Percentiles rank a stretch among this genome's conserved stretches.
These are phyloP conservation scores for Euura lappo DNA, from an alignment of 1,140 invertebrate species.

Conservation along the genomic window DNA sequence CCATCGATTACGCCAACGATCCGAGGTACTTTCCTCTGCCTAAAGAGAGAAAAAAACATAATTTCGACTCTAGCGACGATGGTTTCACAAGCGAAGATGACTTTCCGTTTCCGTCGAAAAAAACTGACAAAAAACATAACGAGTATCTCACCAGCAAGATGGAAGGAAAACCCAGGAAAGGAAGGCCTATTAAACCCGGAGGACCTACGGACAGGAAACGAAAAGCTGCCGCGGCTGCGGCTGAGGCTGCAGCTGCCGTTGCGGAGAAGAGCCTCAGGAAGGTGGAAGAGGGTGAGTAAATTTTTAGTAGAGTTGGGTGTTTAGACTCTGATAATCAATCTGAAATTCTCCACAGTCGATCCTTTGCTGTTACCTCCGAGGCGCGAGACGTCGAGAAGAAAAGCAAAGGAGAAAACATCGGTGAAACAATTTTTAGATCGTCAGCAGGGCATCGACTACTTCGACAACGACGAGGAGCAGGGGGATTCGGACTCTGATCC, in stretches of 20 bases:
- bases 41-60: slow-evolving; percentile 71
- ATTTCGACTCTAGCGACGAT: slow-evolving; percentile 72
- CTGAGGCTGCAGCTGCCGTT: slow-evolving; percentile 49
- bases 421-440: slow-evolving; percentile 52
- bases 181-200: slow-evolving; percentile 55
- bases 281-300: slow-evolving; percentile 39
- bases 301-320: background rate
- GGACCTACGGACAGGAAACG: slow-evolving; percentile 59
- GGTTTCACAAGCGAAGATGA: slow-evolving; percentile 70
- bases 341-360: slow-evolving; percentile 43
- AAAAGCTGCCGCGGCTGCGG: slow-evolving; percentile 59
- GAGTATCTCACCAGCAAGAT: slow-evolving; percentile 38
- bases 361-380: slow-evolving; percentile 62
- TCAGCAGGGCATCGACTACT: slow-evolving; percentile 52
- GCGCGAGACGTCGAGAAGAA: slow-evolving; percentile 68
- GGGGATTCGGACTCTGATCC: slow-evolving; percentile 74
- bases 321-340: background rate
- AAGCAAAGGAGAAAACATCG: slow-evolving; percentile 69
- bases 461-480: slow-evolving; percentile 58
- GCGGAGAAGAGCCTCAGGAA: slow-evolving; percentile 37
- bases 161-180: slow-evolving; percentile 50
- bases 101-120: slow-evolving; percentile 63
- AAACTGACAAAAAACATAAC: slow-evolving; percentile 44
- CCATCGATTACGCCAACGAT: slow-evolving; percentile 65
- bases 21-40: slow-evolving; percentile 76